Conservation (phyloP, 1,140 invertebrate genomes). For the Acromyrmex echinatior region DNA sequence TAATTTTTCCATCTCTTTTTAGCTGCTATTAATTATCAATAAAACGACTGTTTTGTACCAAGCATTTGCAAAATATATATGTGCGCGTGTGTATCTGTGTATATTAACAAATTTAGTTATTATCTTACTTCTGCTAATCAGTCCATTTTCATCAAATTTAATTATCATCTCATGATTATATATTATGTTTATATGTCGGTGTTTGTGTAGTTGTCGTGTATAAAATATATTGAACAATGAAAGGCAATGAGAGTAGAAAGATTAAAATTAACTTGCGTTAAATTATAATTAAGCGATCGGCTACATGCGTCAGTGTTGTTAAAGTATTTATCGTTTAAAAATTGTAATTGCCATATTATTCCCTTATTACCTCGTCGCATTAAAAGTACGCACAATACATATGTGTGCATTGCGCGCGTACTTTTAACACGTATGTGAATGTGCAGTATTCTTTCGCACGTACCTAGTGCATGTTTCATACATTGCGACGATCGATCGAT, state of each 20-base stretch:
- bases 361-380: slow-evolving; percentile 4
- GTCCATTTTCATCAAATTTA: slow-evolving; percentile 62
- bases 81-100: not conserved
- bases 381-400: slow-evolving; percentile 19
- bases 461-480: not conserved
- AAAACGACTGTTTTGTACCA: slow-evolving; percentile 21
- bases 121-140: slow-evolving; percentile 63
- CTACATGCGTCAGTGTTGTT: slow-evolving; percentile 15
- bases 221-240: slow-evolving; percentile 50
- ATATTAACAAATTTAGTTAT: slow-evolving; percentile 60
- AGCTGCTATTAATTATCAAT: slow-evolving; percentile 18
- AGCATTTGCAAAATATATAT: slow-evolving; percentile 2
- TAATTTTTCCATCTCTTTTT: not conserved
- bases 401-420: not conserved
- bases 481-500: slow-evolving; percentile 40
- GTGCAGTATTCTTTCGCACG: slow-evolving; percentile 11
- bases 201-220: not conserved
- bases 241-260: slow-evolving; percentile 54
- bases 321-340: slow-evolving; percentile 38
- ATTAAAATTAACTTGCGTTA: slow-evolving; percentile 49
- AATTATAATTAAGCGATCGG: slow-evolving; percentile 48
- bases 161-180: slow-evolving; percentile 24
- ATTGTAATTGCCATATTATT: slow-evolving; percentile 28
- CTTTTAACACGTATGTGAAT: not conserved
- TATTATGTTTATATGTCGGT: not conserved